Percentiles rank a stretch among this genome's conserved stretches.
Conservation (phyloP, 1,140 invertebrate species). For the Euborellia annulipes region DNA sequence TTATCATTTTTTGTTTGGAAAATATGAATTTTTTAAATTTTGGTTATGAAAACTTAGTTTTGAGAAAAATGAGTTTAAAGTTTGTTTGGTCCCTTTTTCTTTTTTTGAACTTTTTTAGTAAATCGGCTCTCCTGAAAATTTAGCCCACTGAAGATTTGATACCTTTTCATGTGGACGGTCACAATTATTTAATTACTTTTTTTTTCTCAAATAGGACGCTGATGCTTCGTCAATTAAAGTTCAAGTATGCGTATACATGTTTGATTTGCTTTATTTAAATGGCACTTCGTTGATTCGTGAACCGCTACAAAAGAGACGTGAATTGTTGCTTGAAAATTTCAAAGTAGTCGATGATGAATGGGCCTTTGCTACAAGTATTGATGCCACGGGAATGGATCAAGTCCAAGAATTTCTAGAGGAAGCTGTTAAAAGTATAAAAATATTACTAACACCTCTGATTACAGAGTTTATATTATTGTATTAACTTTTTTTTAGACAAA, state of each 20-base stretch:
- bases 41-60: too few relatives aligned
- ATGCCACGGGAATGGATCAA: constrained; percentile 78
- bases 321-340: constrained; percentile 60
- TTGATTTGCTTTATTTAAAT: constrained; percentile 93
- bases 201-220: constrained; percentile 49
- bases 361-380: constrained; percentile 70
- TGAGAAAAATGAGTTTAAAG: too few relatives aligned
- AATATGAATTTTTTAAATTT: too few relatives aligned
- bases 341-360: constrained; percentile 67
- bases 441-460: constrained; percentile 1
- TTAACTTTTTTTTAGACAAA: constrained; percentile 41
- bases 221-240: constrained; percentile 83
- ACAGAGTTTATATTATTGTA: constrained; percentile 10
- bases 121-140: too few relatives aligned
- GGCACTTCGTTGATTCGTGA: constrained; percentile 68
- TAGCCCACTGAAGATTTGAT: too few relatives aligned
- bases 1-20: too few relatives aligned
- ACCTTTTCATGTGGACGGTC: too few relatives aligned
- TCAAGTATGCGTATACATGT: constrained; percentile 94
- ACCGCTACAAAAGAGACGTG: constrained; percentile 59
- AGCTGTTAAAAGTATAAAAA: constrained; percentile 63
- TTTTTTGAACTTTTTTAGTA: too few relatives aligned
- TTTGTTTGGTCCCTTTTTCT: too few relatives aligned
- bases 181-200: not conserved
- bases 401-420: constrained; percentile 90